Evolutionary conservation across 1,140 invertebrate genomes (phyloP).

Genomic region (Diorhabda sublineata): DNA sequence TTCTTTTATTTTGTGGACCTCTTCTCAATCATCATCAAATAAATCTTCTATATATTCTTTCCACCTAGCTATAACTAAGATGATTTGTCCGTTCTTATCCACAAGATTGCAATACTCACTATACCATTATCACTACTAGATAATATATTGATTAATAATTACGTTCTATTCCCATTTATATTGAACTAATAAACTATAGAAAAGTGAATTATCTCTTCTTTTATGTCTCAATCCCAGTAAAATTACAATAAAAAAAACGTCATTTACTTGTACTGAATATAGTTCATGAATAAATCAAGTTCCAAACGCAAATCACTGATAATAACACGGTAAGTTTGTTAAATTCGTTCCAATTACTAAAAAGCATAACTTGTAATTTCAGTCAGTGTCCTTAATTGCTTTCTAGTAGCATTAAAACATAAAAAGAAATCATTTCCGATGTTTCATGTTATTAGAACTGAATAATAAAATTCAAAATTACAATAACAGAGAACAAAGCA

Average conservation of each 20-base stretch:
- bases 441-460: not conserved
- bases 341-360: not conserved
- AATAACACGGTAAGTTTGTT: constrained; percentile 6
- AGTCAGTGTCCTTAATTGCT: constrained; percentile 7
- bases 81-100: too few species aligned
- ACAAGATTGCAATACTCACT: too few species aligned
- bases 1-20: too few species aligned
- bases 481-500: not conserved
- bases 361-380: constrained; percentile 9
- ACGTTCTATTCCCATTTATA: too few species aligned
- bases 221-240: not conserved
- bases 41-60: too few species aligned
- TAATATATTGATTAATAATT: too few species aligned
- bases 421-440: constrained; percentile 5
- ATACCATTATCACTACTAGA: too few species aligned
- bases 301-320: constrained; percentile 10
- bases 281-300: constrained; percentile 9
- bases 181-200: not conserved
- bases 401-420: constrained; percentile 5
- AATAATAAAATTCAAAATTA: not conserved
- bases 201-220: not conserved
- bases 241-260: not conserved
- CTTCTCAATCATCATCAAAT: too few species aligned
- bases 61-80: too few species aligned
- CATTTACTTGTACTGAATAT: not conserved